These are phyloP conservation scores for Poeciliopsis turneri DNA, from an alignment of 2,797 vertebrate species.

Conservation along the genomic window DNA sequence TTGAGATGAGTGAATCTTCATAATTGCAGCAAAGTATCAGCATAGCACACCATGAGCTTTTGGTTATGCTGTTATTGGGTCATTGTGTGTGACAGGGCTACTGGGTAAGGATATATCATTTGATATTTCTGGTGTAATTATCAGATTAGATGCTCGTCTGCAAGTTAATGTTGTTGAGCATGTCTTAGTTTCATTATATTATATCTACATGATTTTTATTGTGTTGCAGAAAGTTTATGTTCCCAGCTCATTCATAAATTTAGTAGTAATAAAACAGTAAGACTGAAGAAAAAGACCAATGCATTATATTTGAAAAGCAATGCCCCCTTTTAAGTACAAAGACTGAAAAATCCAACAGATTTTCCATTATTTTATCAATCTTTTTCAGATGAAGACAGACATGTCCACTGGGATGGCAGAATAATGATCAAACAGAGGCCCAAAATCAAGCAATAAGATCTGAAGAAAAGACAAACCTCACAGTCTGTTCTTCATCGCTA, in stretches of 20 bases:
- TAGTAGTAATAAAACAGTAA: background rate
- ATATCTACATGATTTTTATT: background rate
- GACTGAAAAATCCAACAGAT: background rate
- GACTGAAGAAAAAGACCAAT: background rate
- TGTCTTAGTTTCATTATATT: background rate
- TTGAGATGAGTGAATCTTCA: background rate
- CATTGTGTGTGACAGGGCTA: background rate
- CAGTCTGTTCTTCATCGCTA: background rate
- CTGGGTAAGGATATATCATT: background rate
- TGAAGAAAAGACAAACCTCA: background rate
- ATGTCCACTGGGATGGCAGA: background rate
- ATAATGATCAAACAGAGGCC: background rate
- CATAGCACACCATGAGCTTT: background rate
- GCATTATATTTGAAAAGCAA: background rate
- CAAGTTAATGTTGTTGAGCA: background rate
- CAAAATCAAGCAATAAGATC: background rate
- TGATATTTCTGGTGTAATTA: background rate
- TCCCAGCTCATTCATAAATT: background rate
- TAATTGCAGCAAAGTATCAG: background rate
- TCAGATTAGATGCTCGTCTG: background rate
- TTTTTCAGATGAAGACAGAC: background rate
- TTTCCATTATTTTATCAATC: background rate
- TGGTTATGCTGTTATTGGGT: background rate
- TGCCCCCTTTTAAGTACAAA: background rate
- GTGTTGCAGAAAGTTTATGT: background rate